A percentile compares a stretch with the other conserved stretches of the same genome.
Evolutionary conservation across 2,888 invertebrate genomes (phyloP).

Genomic region (Ptychoptera contaminata): DNA sequence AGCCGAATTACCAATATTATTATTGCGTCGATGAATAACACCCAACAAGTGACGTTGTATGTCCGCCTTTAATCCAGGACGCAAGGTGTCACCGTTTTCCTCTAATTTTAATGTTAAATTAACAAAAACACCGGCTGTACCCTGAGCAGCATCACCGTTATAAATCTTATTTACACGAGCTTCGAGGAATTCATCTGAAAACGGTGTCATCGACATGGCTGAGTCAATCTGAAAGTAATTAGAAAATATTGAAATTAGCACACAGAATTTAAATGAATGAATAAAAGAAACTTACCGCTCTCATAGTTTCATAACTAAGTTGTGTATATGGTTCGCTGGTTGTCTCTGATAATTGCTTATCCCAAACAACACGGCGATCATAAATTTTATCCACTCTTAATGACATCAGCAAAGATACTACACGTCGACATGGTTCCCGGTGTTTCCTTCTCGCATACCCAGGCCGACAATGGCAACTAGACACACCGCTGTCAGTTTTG

Average conservation of each 20-base stretch:
- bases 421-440: conserved; percentile 59
- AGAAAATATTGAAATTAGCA: conserved; percentile 3
- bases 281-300: conserved; percentile 50
- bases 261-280: no score
- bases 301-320: conserved; percentile 68
- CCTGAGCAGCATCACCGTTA: conserved; percentile 47
- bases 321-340: conserved; percentile 69
- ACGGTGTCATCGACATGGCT: conserved; percentile 83
- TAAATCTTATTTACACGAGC: conserved; percentile 67
- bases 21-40: conserved; percentile 65
- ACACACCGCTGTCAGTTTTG: conserved; percentile 69
- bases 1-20: conserved; percentile 77
- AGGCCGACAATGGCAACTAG: conserved; percentile 75
- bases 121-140: conserved; percentile 62
- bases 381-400: conserved; percentile 71
- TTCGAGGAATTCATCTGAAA: conserved; percentile 73
- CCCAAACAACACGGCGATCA: conserved; percentile 66
- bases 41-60: conserved; percentile 73
- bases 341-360: conserved; percentile 52
- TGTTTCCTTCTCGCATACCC: conserved; percentile 55
- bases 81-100: conserved; percentile 55
- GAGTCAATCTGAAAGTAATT: conserved; percentile 56
- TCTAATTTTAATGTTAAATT: conserved; percentile 70
- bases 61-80: conserved; percentile 52
- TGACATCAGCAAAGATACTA: conserved; percentile 63